Base-by-base conservation (phyloP, 2,888 invertebrate genomes). In the Phania funesta region DNA sequence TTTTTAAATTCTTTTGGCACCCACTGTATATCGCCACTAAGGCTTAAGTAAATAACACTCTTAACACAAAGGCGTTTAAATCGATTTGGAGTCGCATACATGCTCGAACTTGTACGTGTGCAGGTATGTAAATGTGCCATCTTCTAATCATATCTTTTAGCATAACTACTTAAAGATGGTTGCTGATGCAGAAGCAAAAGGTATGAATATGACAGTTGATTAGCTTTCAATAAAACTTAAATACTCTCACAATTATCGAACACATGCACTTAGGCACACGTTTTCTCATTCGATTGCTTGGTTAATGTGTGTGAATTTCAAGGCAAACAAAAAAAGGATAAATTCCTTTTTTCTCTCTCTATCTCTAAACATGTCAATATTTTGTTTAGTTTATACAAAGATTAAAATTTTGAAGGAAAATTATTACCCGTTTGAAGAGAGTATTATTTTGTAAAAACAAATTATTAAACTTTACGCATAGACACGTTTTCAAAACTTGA, bases 121-220 rank as follows among this genome's bases (percentile, higher is more conserved):
- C 35, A 2, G 26, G 18, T 54, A 29, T 32, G 29, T 18, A 54
- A 16, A 20, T 11, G 48, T 56, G 13, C 13, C 16, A 29, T 60
- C 9, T 16, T 22, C 48, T 13, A 60, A 76, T 60, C 29, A 67
- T 46, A 65, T 58, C 22, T 38, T 41, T 48, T 44, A 52, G 20
- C 22, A 60, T 35, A 73, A 52, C 58, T 26, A 35, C 58, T 48
- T 67, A 32, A 56, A 71, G 35, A 46, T 44, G n/a, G 8, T 52
- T 44, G 41, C 44, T 26, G 44, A 9, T 38, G 58, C 38, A 58
- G 29, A 65, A 32, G 50, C 44, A 62, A 35, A 64, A 67, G n/a
- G 58, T 35, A 70, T 80, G 83, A 80, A 67, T 68, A 65, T 80
- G 81, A 78, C 83, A 83, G 62, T 81, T 83, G 83, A 83, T 83